Percentiles rank a stretch among this genome's conserved stretches.
Evolutionary conservation across 2,797 vertebrate species (phyloP).

Genomic region (Tympanoctomys barrerae): DNA sequence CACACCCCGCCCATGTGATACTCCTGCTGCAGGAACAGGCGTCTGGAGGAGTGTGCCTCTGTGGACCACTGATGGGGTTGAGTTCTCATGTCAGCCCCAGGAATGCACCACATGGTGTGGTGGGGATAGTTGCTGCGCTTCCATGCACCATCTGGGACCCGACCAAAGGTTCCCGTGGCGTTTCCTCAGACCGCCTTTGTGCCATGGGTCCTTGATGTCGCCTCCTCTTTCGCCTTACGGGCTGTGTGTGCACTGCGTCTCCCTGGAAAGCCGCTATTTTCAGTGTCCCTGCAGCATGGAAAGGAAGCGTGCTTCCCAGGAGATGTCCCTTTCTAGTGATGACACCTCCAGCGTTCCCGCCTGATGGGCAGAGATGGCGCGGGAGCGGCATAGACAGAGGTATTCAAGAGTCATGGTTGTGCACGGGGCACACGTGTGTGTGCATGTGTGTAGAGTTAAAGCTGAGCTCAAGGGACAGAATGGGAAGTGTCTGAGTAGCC

Average conservation of each 20-base stretch:
- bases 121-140: not conserved
- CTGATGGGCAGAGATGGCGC: rapidly evolving
- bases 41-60: rapidly evolving
- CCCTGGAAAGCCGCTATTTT: not conserved
- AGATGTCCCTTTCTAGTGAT: not conserved
- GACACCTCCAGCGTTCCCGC: not conserved
- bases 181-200: not conserved
- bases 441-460: too few species aligned
- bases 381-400: not conserved
- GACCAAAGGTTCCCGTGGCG: rapidly evolving
- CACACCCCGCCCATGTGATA: rapidly evolving
- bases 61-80: rapidly evolving
- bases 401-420: rapidly evolving
- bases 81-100: not conserved
- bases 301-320: rapidly evolving
- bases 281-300: rapidly evolving
- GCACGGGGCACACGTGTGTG: rapidly evolving
- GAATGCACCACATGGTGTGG: rapidly evolving
- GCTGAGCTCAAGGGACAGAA: not conserved
- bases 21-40: too few species aligned
- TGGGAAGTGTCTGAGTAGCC: too few species aligned
- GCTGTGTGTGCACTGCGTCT: rapidly evolving
- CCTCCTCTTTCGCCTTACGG: not conserved
- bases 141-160: not conserved
- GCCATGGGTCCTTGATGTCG: rapidly evolving